Evolutionary conservation across 2,113 vertebrate genomes (phyloP), one percentile per base, ranked within the genome.

Genomic region (Xenopus borealis): DNA sequence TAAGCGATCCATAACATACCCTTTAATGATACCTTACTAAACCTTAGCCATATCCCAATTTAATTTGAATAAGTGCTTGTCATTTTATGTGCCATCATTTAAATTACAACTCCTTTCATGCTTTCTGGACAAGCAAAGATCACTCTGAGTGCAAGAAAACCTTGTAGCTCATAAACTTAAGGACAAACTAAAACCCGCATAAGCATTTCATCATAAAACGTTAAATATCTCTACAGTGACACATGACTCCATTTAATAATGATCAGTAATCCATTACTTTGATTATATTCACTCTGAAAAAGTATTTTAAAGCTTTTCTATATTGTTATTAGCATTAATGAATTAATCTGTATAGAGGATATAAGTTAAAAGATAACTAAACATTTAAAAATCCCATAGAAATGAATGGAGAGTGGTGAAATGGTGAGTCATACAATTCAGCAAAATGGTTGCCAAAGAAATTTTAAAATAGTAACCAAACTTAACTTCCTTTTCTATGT

Each of bases 61-160:
- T 77, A 70, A 77, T 77, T 70, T 77, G 66, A 77, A 77, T 77
- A 77, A 77, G 74, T 77, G 74, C 74, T 70, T 77, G 74, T 77
- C 71, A 79, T 69, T 73, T 69, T 73, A 79, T 72, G 71, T 68
- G 65, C 70, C 9, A 74, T 74, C 63, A 44, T 73, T 69, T 69
- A 79, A 74, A 72, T 72, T 79, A 73, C 78, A 69, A 69, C 71
- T 79, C 64, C 61, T 71, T 79, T 77, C 74, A 77, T 77, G 74
- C 66, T 68, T 73, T 72, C 66, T 78, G 61, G 65, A 68, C 70
- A 78, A 69, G 65, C 46, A 78, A 78, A 77, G 74, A 77, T 77
- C 74, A 77, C 59, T 40, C 30, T 46, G 58, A 77, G 74, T 57
- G 59, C 45, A 72, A 45, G 70, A 78, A 78, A 78, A 61, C 44